Conservation (phyloP, 1,140 invertebrate genomes). For the Brachionus calyciflorus region DNA sequence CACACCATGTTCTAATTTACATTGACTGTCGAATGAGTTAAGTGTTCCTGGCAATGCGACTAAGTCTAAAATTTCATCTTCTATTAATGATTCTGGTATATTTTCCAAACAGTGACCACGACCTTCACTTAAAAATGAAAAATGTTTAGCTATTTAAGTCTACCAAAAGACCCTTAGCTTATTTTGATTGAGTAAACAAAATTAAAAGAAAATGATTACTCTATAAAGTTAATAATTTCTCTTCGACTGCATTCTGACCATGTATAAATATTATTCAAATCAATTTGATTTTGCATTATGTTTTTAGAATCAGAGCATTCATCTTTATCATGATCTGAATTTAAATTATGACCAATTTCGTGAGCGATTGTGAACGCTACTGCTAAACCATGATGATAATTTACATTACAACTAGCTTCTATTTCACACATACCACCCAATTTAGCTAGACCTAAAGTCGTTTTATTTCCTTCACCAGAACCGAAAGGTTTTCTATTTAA, state of each 20-base stretch:
- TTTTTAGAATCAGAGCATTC: neutral
- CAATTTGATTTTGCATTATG: constrained; percentile 80
- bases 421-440: constrained; percentile 85
- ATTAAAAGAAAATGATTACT: constrained; percentile 67
- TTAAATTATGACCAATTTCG: constrained; percentile 78
- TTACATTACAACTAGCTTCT: constrained; percentile 80
- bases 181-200: neutral
- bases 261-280: constrained; percentile 74
- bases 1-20: neutral
- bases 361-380: constrained; percentile 85
- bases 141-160: neutral
- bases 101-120: neutral
- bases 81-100: neutral
- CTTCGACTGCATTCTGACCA: constrained; percentile 82
- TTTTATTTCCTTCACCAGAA: constrained; percentile 74
- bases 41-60: neutral
- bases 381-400: constrained; percentile 84
- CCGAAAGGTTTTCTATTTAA: constrained; percentile 76
- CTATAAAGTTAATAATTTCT: constrained; percentile 81
- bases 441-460: constrained; percentile 80
- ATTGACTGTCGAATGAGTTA: neutral
- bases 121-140: neutral
- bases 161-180: no score
- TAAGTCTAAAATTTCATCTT: neutral
- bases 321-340: neutral